A percentile compares a stretch with the other conserved stretches of the same genome.
Evolutionary conservation across 2,797 vertebrate species (phyloP).

Genomic region (Leptodactylus fallax): DNA sequence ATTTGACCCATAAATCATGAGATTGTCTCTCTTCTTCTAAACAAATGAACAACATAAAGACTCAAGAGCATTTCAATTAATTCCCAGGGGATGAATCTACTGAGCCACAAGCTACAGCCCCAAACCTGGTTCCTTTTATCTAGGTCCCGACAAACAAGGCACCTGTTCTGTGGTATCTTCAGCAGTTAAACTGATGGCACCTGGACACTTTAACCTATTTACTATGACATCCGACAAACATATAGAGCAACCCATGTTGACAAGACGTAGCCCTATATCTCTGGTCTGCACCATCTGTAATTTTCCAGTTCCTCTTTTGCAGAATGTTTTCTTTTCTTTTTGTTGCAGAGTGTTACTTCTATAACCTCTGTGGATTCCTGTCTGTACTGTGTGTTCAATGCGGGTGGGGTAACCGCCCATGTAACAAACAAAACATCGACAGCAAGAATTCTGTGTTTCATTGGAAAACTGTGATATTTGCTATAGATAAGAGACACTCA

Average conservation of each 20-base stretch:
- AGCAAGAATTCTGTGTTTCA: background rate
- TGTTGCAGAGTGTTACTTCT: background rate
- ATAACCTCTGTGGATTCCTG: background rate
- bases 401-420: background rate
- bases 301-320: slow-evolving; percentile 32
- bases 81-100: background rate
- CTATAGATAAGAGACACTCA: background rate
- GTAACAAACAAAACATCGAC: background rate
- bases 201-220: slow-evolving; percentile 49
- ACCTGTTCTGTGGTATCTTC: slow-evolving; percentile 53
- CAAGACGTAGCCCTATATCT: background rate
- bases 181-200: slow-evolving; percentile 60
- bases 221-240: background rate
- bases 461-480: background rate
- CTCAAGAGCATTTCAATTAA: too few relatives aligned
- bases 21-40: background rate
- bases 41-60: background rate
- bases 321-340: background rate
- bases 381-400: background rate
- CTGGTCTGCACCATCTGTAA: slow-evolving; percentile 8
- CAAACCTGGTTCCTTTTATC: slow-evolving; percentile 35
- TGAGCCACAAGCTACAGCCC: background rate
- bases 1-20: background rate
- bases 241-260: background rate
- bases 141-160: background rate